A percentile compares a stretch with the other conserved stretches of the same genome.
Conservation (phyloP, 2,113 vertebrate species). For the Petrocephalus microphthalmus region DNA sequence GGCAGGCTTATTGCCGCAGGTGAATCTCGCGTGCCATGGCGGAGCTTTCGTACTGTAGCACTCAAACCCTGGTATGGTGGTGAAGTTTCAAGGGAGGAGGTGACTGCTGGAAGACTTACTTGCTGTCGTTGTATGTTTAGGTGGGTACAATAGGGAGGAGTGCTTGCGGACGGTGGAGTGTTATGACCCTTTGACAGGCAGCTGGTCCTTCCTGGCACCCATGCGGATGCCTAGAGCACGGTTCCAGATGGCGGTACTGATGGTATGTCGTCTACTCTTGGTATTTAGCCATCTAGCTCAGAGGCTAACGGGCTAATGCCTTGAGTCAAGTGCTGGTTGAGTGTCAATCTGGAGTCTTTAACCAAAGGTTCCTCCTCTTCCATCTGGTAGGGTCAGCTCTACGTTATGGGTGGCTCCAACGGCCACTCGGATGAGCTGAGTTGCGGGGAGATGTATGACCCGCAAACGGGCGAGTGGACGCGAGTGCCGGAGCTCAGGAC, state of each 20-base stretch:
- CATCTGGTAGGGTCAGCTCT: constrained; percentile 78
- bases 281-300: not conserved
- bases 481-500: constrained; percentile 88
- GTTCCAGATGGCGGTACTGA: constrained; percentile 96
- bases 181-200: constrained; percentile 78
- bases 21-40: constrained; percentile 33
- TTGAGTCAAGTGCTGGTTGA: not conserved
- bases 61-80: not conserved
- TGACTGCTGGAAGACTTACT: not conserved
- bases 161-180: constrained; percentile 95
- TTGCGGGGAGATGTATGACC: constrained; percentile 91
- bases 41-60: not conserved
- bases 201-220: constrained; percentile 89
- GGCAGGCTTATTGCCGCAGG: constrained; percentile 86
- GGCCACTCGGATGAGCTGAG: constrained; percentile 96
- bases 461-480: constrained; percentile 78
- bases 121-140: constrained; percentile 46
- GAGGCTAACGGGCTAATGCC: not conserved
- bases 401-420: constrained; percentile 92
- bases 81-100: not conserved
- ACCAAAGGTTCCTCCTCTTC: not conserved
- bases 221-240: constrained; percentile 94
- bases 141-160: constrained; percentile 95
- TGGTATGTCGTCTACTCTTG: constrained; percentile 59
- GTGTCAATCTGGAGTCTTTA: not conserved